Base-by-base conservation (phyloP, 2,888 invertebrate species). In the Xanthorhoe designata region DNA sequence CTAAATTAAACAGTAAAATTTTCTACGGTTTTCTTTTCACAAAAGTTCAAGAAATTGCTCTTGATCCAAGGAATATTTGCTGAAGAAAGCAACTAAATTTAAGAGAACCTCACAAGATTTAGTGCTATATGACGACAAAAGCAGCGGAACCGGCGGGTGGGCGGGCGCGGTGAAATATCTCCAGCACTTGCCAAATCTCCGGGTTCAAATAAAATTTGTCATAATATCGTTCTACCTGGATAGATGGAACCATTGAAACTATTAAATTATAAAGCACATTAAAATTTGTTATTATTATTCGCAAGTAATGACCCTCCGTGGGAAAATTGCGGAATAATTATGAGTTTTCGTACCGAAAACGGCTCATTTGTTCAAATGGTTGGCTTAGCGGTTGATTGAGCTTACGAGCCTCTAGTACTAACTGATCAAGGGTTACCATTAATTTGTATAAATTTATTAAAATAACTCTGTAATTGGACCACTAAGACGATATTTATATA, bases 51-150 rank as follows among this genome's bases (percentile, higher is more conserved):
- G 64, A 68, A 66, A 49, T 60, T 66, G 35, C 8, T 59, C 54
- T 59, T 57, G 61, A 68, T 69, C 24, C 54, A 38, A 58, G 45
- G 47, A 65, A 61, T 66, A 71, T 72, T 72, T 59, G 35, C 69
- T 61, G 82, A 82, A 85, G 85, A 85, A 85, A 84, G 84, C 84
- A 82, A 83, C 81, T 83, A 81, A 83, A 85, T 82, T 82, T 84
- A 82, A 82, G 83, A 81, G 82, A 81, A 82, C 81, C 82, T 80
- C 73, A 81, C 75, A 84, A 87, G 87, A 89, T 89, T 90, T 88
- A 90, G 82, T 83, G 87, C 81, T 84, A 76, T 83, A 81, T 84
- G 86, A 86, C 80, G 85, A 87, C 87, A 88, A 86, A 83, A 79
- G 84, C 88, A 87, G 86, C 75, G 75, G 74, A 79, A 78, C 71